phyloP scores from a whole-genome alignment of 2,888 invertebrate species.

The Drosophila buzzatii region DNA sequence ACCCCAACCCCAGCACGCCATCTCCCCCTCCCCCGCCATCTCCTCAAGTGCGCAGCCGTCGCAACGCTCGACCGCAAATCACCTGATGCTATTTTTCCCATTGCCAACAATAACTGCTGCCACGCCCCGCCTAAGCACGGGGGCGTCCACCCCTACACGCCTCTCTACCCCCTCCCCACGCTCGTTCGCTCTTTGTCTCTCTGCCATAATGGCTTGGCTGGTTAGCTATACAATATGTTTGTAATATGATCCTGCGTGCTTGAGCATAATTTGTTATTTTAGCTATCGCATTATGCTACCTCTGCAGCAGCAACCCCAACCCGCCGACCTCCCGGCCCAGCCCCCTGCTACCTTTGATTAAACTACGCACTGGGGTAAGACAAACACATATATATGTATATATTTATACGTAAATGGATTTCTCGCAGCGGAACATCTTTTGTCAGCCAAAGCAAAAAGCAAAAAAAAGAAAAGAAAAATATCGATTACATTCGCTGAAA shows the following conservation, averaged over 20 bases:
- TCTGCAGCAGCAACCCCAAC: conserved; percentile 8
- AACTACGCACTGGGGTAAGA: conserved; percentile 23
- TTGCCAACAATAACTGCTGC: conserved; percentile 29
- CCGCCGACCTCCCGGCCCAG: background rate
- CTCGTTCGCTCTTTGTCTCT: background rate
- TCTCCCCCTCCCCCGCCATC: conserved; percentile 15
- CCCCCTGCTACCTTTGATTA: conserved; percentile 5
- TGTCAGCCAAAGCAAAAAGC: conserved; percentile 38
- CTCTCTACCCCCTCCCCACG: background rate
- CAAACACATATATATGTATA: background rate
- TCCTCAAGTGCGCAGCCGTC: conserved; percentile 37
- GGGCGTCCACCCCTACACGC: conserved; percentile 27
- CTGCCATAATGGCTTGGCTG: conserved; percentile 4
- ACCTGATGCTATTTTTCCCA: conserved; percentile 75
- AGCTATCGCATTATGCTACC: conserved; percentile 60
- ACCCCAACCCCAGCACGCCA: background rate
- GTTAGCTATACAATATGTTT: conserved; percentile 24
- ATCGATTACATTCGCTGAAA: conserved; percentile 77
- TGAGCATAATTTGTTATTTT: conserved; percentile 77
- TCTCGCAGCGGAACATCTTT: conserved; percentile 47
- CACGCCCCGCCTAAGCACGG: conserved; percentile 36
- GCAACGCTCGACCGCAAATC: conserved; percentile 47
- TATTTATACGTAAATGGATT: conserved; percentile 19
- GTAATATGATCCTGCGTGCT: conserved; percentile 75
- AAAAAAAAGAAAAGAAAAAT: conserved; percentile 65